Evolutionary conservation across 1,140 invertebrate species (phyloP).

Genomic region (Popillia japonica): DNA sequence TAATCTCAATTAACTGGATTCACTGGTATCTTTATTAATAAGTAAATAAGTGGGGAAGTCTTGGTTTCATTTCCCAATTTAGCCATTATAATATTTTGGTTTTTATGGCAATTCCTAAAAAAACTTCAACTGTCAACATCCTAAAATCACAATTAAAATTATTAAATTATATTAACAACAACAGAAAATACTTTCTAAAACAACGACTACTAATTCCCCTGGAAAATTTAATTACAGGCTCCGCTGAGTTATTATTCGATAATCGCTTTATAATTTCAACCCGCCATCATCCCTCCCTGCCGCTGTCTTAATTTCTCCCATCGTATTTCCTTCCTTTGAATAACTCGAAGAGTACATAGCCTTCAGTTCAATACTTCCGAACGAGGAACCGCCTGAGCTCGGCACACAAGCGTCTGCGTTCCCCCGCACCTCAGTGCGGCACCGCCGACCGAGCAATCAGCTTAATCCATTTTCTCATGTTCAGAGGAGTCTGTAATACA

Average conservation of each 20-base stretch:
- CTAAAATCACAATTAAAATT: not conserved
- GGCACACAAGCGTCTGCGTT: not conserved
- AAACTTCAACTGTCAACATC: no score
- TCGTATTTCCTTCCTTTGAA: not conserved
- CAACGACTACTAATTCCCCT: not conserved
- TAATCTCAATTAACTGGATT: no score
- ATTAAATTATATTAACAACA: not conserved
- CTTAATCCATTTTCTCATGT: not conserved
- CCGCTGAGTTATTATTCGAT: conserved; percentile 10
- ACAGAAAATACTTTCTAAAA: not conserved
- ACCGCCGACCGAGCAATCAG: not conserved
- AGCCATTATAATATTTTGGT: no score
- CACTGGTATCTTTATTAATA: no score
- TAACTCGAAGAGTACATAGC: not conserved
- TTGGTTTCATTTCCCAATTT: no score
- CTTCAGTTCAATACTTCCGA: conserved; percentile 4
- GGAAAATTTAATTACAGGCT: conserved; percentile 28
- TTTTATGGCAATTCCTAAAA: no score
- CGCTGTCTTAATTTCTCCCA: not conserved
- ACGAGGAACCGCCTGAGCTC: not conserved
- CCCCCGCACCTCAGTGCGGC: not conserved
- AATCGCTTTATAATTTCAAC: conserved; percentile 30
- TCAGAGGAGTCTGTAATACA: not conserved
- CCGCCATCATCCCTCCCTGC: not conserved
- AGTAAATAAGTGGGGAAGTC: no score